Base-by-base conservation (phyloP, 1,140 invertebrate species). In the Contarinia nasturtii region DNA sequence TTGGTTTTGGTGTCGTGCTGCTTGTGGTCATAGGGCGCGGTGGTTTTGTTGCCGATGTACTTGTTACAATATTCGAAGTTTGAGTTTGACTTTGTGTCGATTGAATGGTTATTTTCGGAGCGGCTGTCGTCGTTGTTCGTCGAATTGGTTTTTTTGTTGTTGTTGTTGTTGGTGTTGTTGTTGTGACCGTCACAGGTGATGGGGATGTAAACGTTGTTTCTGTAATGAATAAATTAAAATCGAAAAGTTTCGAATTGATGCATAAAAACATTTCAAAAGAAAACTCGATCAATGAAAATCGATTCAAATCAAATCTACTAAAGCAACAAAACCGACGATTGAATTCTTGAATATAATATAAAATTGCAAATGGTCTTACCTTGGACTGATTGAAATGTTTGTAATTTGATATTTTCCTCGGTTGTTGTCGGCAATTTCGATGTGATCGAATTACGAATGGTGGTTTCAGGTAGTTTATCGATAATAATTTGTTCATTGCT, bases 41-140 rank as follows among this genome's bases (percentile, higher is more conserved):
- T 11, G 66, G 65, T 59, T 66, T 68, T 14, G 59, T 57, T 22
- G 62, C 61, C 49, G 57, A 61, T n/a, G 36, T n/a, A 14, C 12
- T 38, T 38, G 36, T 38, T 38, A 17, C 12, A 36, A 61, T 59
- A 59, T 56, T 69, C 33, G 50, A 46, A 22, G 51, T 57, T 21
- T 50, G 55, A 41, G 43, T 37, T 21, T 53, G 47, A 27, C n/a
- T n/a, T n/a, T n/a, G n/a, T n/a, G 50, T 50, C 48, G 44, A 49
- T 45, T 21, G 34, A 7, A 60, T 63, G 14, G 56, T 63, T 33
- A 58, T 47, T 12, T 38, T 38, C 12, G 15, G 12, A n/a, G 12
- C 15, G 3, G 15, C 15, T 14, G 36, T 63, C 14, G 48, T 59
- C 46, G 54, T 52, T 4, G 57, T 63, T 43, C 52, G 57, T 36